phyloP scores from a whole-genome alignment of 2,797 vertebrate genomes.

The Phrynocephalus guinanensis region DNA sequence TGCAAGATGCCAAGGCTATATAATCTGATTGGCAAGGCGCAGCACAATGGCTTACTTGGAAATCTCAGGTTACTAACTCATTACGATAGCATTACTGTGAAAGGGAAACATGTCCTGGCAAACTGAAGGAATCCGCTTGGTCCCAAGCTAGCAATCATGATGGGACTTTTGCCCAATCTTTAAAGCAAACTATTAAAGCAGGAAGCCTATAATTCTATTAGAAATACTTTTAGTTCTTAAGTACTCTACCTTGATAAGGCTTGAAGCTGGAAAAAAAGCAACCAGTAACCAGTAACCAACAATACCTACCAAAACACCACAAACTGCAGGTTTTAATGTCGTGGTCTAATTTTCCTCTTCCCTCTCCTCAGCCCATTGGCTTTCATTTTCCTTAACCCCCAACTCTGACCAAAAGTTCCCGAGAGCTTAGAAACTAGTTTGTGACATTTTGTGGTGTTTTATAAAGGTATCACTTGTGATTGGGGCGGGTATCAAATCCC shows the following conservation, averaged over 20 bases:
- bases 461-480: background rate
- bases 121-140: background rate
- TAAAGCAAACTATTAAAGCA: background rate
- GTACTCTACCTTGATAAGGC: background rate
- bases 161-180: background rate
- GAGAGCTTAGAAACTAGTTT: background rate
- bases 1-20: background rate
- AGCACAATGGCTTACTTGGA: conserved; percentile 27
- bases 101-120: conserved; percentile 30
- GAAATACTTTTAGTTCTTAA: background rate
- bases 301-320: too few relatives aligned
- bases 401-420: too few relatives aligned
- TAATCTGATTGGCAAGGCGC: conserved; percentile 29
- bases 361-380: background rate
- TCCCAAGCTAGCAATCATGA: background rate
- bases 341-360: background rate
- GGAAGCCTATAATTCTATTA: background rate
- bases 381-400: background rate
- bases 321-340: background rate
- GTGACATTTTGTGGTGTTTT: background rate
- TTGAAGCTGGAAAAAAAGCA: background rate
- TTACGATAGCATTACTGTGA: conserved; percentile 6
- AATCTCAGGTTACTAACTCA: conserved; percentile 15
- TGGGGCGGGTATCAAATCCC: background rate
- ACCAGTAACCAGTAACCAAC: background rate